phyloP scores from a whole-genome alignment of 2,113 vertebrate species.

The Leucoraja erinaceus region DNA sequence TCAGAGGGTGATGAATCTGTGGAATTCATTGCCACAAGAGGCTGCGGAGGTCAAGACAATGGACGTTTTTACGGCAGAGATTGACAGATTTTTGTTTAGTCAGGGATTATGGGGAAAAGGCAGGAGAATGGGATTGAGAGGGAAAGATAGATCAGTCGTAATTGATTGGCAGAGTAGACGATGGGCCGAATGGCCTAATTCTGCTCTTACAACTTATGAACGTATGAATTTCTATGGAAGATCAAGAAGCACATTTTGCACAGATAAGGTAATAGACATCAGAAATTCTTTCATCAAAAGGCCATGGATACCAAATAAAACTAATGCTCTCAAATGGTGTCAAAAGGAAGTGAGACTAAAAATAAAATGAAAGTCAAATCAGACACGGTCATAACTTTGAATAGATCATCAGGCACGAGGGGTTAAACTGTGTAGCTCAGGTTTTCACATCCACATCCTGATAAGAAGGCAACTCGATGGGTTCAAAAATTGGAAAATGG shows the following conservation, averaged over 20 bases:
- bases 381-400: background rate
- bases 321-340: background rate
- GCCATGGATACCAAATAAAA: background rate
- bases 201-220: no score
- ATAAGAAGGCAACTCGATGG: background rate
- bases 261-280: background rate
- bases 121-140: no score
- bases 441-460: background rate
- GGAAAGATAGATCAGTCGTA: no score
- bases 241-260: background rate
- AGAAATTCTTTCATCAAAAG: background rate
- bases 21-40: no score
- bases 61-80: no score
- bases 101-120: no score
- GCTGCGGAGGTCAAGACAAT: no score
- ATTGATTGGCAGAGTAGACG: no score
- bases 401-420: background rate
- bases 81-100: no score
- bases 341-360: background rate
- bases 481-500: background rate
- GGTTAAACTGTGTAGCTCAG: background rate
- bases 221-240: background rate
- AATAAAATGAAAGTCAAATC: background rate
- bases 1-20: no score
- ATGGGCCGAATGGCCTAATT: no score